These are phyloP conservation scores for Ceratina japonica DNA, from an alignment of 1,140 invertebrate species.

Conservation along the genomic window DNA sequence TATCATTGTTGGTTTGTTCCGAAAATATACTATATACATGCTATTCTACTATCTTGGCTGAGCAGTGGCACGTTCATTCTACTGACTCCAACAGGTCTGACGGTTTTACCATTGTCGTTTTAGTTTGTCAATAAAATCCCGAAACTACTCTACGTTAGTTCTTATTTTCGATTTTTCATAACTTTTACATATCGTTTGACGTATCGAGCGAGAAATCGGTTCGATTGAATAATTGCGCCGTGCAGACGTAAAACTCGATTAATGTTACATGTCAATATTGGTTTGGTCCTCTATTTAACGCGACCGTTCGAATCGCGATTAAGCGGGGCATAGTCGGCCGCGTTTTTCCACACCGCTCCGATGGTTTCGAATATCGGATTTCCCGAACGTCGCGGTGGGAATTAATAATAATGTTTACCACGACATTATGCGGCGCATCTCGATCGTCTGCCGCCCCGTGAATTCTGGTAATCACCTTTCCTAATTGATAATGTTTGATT, in stretches of 20 bases:
- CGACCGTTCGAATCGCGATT: conserved; percentile 46
- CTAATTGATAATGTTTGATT: conserved; percentile 37
- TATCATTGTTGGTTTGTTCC: no score
- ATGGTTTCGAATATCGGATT: conserved; percentile 17
- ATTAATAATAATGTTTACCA: conserved; percentile 38
- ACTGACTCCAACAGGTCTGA: conserved; percentile 10
- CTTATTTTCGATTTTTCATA: not conserved
- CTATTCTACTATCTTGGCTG: not conserved
- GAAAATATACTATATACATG: no score
- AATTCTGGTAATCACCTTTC: conserved; percentile 10
- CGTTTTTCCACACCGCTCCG: conserved; percentile 29
- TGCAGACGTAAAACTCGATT: conserved; percentile 44
- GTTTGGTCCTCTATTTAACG: conserved; percentile 46
- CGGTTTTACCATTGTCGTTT: not conserved
- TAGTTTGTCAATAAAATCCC: not conserved
- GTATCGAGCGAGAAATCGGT: not conserved
- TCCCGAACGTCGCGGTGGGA: conserved; percentile 8
- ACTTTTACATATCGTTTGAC: no score
- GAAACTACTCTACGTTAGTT: not conserved
- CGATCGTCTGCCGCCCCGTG: conserved; percentile 10
- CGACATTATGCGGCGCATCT: conserved; percentile 9
- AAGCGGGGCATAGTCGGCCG: not conserved
- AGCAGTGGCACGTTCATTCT: conserved; percentile 29
- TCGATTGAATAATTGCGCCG: conserved; percentile 53
- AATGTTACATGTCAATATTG: conserved; percentile 53